Evolutionary conservation across 37 sponge, comb jelly and placozoan species (phyloP), one percentile per base, ranked within the genome.

Genomic region (Beroe forskalii): DNA sequence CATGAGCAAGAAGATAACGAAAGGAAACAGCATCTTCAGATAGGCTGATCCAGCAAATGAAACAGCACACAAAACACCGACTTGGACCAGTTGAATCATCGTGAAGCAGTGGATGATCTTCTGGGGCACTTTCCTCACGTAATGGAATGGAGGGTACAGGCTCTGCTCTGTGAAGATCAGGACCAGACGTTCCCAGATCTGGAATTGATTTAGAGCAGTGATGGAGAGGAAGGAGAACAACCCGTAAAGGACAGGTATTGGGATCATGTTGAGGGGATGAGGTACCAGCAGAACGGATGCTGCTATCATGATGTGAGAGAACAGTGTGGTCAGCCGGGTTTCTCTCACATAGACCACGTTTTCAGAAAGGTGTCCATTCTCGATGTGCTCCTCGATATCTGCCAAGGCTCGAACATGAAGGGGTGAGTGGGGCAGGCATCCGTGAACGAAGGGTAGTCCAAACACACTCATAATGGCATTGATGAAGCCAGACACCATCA

Each of bases 111-210:
- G 90, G 22, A 90, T 90, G 38, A 66, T 90, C 23, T 64, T 62
- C 67, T 90, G 90, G 12, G 90, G 90, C 12, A 90, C 90, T 90
- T 41, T 90, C 64, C 90, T 90, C 32, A 90, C 67, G 41, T 90
- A 90, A 90, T 90, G 90, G 40, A 64, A 36, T 62, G 90, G 90
- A 4, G 90, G 90, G 37, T 90, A 90, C 24, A 64, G 41, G 28
- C 48, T 64, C 64, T 90, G 90, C 67, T 90, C 90, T 6, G 90
- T 90, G 33, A 90, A 62, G 40, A 90, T 66, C 41, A 90, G 64
- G 9, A 64, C 90, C 6, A 90, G 41, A 19, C 90, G 31, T 41
- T 90, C 90, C 64, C 64, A 90, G 22, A 90, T 28, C 41, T 90
- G 90, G 67, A 66, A 33, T 22, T 90, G 33, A 1, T 27, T 27